Conservation (phyloP, 2,797 vertebrate species). For the Hippoglossus hippoglossus region DNA sequence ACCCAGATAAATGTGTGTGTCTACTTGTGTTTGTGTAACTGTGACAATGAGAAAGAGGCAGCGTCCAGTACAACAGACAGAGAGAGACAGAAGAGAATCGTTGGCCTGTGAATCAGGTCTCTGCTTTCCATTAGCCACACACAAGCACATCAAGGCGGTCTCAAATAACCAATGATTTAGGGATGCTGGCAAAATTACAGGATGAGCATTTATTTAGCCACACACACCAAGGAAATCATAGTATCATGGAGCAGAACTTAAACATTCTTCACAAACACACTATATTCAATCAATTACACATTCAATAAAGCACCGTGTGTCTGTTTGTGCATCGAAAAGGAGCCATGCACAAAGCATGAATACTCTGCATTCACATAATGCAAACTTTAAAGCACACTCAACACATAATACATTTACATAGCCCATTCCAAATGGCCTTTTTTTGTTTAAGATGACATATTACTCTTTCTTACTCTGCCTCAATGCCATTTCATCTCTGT, state of each 20-base stretch:
- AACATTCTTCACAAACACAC: neutral
- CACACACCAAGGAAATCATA: slow-evolving; percentile 3
- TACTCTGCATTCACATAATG: neutral
- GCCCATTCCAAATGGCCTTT: neutral
- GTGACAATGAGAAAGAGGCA: neutral
- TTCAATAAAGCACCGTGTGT: neutral
- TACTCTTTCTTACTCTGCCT: slow-evolving; percentile 3
- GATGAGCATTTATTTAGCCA: slow-evolving; percentile 13
- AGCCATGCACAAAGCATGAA: neutral
- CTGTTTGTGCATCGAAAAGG: neutral
- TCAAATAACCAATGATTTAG: no score
- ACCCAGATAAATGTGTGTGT: neutral
- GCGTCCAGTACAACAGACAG: neutral
- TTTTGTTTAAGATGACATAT: slow-evolving; percentile 11
- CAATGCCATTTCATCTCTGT: slow-evolving; percentile 1
- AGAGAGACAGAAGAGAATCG: slow-evolving; percentile 14
- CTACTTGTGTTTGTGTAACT: neutral
- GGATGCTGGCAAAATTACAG: slow-evolving; percentile 8
- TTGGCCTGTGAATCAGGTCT: neutral
- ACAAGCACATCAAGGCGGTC: no score
- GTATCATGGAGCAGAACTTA: neutral
- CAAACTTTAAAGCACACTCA: slow-evolving; percentile 4
- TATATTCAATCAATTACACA: no score
- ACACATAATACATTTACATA: neutral
- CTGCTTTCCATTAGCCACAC: slow-evolving; percentile 10